Base-by-base conservation (phyloP, 2,113 vertebrate species). In the Pionites leucogaster region DNA sequence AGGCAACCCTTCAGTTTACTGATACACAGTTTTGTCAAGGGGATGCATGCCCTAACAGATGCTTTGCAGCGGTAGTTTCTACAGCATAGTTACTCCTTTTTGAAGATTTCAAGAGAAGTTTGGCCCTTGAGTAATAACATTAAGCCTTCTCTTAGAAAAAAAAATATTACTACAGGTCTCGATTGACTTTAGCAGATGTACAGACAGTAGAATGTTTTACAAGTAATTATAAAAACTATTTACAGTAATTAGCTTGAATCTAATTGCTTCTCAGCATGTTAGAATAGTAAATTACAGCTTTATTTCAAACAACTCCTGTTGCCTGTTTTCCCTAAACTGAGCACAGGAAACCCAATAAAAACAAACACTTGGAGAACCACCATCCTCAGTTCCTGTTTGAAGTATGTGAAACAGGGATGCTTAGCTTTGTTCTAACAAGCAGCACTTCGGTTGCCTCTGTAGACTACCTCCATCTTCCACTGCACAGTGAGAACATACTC, bases 221-320 rank as follows among this genome's bases (percentile, higher is more conserved):
- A 86, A 77, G 76, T 67, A 94, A 94, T 96, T 97, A 91, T 83
- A 84, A 87, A 83, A 94, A 90, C 47, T 97, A 91, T 96, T 96
- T 96, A 76, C 47, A 70, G 68, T 93, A 94, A 93, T 96, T 93
- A 96, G 53, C 72, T 91, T 78, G 78, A 76, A 77, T 94, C 65
- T 96, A 93, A 93, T 96, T 96, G 84, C 92, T 93, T 96, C 91
- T 90, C 95, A 97, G 82, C 92, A 72, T 68, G 91, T 79, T 92
- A 89, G 75, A 63, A 47, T 93, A 70, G 29, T 89, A 90, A 94
- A 97, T 92, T 86, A 93, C 74, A 89, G 82, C 92, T 97, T 93
- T 93, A 95, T 96, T 97, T 95, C 78, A 89, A 77, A 84, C 72
- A 94, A n/a, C 59, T 84, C 68, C 50, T 65, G 64, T 91, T 85